Conservation (phyloP, 2,888 invertebrate species). For the Cylloceria caligata region DNA sequence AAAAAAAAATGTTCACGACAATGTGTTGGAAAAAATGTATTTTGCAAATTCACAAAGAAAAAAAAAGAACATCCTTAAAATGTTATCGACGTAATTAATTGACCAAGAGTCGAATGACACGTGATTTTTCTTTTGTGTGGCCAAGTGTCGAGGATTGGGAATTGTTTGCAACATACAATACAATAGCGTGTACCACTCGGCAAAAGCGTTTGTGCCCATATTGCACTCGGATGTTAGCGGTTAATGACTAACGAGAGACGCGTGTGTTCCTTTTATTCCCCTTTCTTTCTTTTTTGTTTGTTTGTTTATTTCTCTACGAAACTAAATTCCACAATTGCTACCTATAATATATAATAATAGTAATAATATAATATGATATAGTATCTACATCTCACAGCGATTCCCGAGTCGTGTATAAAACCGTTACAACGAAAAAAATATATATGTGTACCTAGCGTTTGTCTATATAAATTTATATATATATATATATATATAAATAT, state of each 20-base stretch:
- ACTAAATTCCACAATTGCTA: constrained; percentile 65
- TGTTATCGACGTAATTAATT: constrained; percentile 13
- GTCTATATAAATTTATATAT: constrained; percentile 39
- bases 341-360: constrained; percentile 51
- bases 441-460: constrained; percentile 48
- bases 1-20: no score
- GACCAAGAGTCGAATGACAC: constrained; percentile 30
- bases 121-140: constrained; percentile 42
- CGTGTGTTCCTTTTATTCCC: constrained; percentile 3
- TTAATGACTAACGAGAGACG: constrained; percentile 48
- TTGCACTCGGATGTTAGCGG: constrained; percentile 75
- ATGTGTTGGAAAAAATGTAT: no score
- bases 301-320: constrained; percentile 44
- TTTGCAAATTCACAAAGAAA: no score
- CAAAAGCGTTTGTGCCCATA: constrained; percentile 71
- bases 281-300: constrained; percentile 31
- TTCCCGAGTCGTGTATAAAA: constrained; percentile 67
- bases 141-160: neutral
- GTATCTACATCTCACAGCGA: constrained; percentile 70
- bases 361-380: constrained; percentile 56
- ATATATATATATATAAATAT: constrained; percentile 45
- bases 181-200: constrained; percentile 53
- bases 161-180: constrained; percentile 48
- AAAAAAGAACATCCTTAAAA: constrained; percentile 36
- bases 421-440: constrained; percentile 64